These are phyloP conservation scores for Euzophera pinguis DNA, from an alignment of 2,888 invertebrate species.

Conservation along the genomic window DNA sequence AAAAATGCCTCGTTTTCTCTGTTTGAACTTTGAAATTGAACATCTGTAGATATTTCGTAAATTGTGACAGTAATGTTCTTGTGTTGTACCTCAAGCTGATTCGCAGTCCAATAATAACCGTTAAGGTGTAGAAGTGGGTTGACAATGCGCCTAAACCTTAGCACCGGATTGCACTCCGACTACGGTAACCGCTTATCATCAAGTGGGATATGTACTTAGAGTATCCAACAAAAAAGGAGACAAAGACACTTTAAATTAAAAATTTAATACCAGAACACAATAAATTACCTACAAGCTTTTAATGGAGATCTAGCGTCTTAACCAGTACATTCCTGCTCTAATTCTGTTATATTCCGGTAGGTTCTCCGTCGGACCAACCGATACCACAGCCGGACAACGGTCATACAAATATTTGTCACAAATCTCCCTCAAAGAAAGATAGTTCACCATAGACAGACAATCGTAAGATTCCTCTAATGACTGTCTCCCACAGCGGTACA, in stretches of 20 bases:
- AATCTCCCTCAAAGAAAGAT: conserved; percentile 86
- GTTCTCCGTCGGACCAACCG: conserved; percentile 92
- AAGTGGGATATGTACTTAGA: no score
- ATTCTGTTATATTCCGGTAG: conserved; percentile 90
- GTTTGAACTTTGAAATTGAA: no score
- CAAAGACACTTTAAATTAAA: background rate
- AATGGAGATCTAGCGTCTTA: background rate
- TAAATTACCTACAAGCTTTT: background rate
- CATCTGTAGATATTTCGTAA: no score
- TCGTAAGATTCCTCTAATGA: conserved; percentile 91
- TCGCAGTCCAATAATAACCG: no score
- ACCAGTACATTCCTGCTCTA: conserved; percentile 68
- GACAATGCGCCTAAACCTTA: no score
- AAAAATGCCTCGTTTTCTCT: no score
- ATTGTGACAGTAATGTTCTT: no score
- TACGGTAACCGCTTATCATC: no score
- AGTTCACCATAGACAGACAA: conserved; percentile 89
- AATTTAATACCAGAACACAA: background rate
- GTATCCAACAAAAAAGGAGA: background rate
- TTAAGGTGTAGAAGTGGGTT: no score
- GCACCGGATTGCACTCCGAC: no score
- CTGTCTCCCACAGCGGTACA: conserved; percentile 93
- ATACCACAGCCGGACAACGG: conserved; percentile 94
- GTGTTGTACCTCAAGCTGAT: no score
- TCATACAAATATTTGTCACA: conserved; percentile 94